Base-by-base conservation (phyloP, 2,113 vertebrate species). In the Colinus virginianus region DNA sequence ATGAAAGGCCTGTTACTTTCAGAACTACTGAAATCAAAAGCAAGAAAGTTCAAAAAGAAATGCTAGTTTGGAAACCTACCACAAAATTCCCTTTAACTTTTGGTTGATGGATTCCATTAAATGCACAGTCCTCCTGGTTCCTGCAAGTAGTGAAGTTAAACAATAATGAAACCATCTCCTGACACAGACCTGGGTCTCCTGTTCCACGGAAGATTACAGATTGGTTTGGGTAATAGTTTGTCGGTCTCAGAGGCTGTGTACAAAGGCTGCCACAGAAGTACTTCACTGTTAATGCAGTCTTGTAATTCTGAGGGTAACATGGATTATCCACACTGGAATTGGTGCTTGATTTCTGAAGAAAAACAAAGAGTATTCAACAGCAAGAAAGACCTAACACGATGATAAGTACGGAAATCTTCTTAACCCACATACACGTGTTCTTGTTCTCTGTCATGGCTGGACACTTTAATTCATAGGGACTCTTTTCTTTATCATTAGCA, bases 251-350 rank as follows among this genome's bases (percentile, higher is more conserved):
- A 46, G 92, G 93, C 64, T 90, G 90, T 7, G 98, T 98, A 90
- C 99, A 99, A 83, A 98, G 90, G 68, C 98, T 98, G 88, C 97
- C 97, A 82, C 98, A 98, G 77, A 99, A 91, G 9, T 94, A 34
- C 19, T 97, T 97, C 78, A 97, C 91, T 0, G 38, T 87, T 36
- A 98, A 51, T 64, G 93, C 95, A n/a, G 70, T 84, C 30, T 66
- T 96, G 23, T 98, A 98, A 70, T 97, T 97, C 71, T 53, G 86
- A 56, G 98, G 98, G 91, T 98, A 99, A 87, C 99, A 99, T 40
- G 99, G 99, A 81, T 99, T 98, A 75, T 49, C 61, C 84, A 98
- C 81, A 8, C 28, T 63, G 63, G 49, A 56, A 85, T 91, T 92
- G n/a, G 13, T 1, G 3, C 86, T 42, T 75, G 97, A 95, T 61